Conservation (phyloP, 1,140 invertebrate species). For the Zaprionus taronus region DNA sequence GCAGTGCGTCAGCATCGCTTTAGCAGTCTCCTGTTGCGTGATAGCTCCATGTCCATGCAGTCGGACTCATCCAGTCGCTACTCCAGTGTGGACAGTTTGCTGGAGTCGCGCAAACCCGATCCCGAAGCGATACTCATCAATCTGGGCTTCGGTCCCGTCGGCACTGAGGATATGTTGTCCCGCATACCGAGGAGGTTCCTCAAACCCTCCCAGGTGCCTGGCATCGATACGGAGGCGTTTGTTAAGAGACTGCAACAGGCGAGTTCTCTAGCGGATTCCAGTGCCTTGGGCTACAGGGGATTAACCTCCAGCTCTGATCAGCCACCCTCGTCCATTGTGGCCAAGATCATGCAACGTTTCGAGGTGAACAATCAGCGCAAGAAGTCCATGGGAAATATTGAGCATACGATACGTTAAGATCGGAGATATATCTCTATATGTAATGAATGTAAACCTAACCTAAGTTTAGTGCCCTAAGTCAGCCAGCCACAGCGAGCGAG, state of each 20-base stretch:
- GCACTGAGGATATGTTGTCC: conserved; percentile 84
- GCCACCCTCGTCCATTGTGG: conserved; percentile 80
- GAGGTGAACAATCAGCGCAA: conserved; percentile 82
- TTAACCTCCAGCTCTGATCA: conserved; percentile 85
- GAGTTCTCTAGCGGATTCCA: conserved; percentile 86
- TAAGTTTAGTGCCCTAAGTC: conserved; percentile 26
- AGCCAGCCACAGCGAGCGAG: conserved; percentile 49
- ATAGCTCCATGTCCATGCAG: conserved; percentile 86
- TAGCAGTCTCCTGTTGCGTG: conserved; percentile 84
- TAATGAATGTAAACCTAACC: neutral
- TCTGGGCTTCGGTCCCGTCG: conserved; percentile 87
- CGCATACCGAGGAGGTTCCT: conserved; percentile 88
- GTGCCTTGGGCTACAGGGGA: conserved; percentile 88
- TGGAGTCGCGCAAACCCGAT: conserved; percentile 88
- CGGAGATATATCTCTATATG: conserved; percentile 4
- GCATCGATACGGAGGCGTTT: conserved; percentile 87
- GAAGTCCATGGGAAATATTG: conserved; percentile 77
- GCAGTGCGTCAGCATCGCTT: conserved; percentile 65
- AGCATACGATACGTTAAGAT: conserved; percentile 58
- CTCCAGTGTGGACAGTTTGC: conserved; percentile 89
- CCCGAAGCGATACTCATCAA: conserved; percentile 89
- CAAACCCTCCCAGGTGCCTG: conserved; percentile 87
- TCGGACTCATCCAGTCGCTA: conserved; percentile 88
- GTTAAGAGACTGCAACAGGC: conserved; percentile 87
- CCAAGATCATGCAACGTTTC: conserved; percentile 83